Evolutionary conservation across 2,888 invertebrate genomes (phyloP).

Genomic region (Hydraecia micacea): DNA sequence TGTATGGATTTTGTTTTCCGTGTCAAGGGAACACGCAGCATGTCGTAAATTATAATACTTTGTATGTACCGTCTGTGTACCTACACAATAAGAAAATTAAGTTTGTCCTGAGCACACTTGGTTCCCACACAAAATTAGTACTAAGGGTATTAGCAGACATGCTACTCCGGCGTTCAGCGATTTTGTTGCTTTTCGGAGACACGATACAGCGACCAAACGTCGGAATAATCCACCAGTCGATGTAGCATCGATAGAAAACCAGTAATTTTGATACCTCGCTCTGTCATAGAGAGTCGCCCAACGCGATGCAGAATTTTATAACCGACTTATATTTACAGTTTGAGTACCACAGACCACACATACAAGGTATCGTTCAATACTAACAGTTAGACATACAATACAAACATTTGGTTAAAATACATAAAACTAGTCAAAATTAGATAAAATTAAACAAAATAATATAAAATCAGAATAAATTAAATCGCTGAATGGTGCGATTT

Average conservation of each 20-base stretch:
- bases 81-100: slow-evolving; percentile 48
- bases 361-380: no score
- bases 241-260: background rate
- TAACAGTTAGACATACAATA: background rate
- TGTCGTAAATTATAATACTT: slow-evolving; percentile 44
- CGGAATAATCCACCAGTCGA: background rate
- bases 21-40: slow-evolving; percentile 49
- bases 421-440: background rate
- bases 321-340: background rate
- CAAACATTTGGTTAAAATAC: background rate
- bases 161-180: background rate
- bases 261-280: background rate
- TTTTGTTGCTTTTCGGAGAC: background rate
- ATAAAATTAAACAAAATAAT: background rate
- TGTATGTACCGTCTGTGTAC: slow-evolving; percentile 21
- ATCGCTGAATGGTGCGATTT: background rate
- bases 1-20: slow-evolving; percentile 42
- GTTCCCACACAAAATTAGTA: slow-evolving; percentile 41
- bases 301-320: background rate
- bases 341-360: no score
- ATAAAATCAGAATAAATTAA: background rate
- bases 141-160: background rate
- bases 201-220: background rate
- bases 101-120: slow-evolving; percentile 43
- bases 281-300: background rate